These are phyloP conservation scores for Gnathochromis pfefferi DNA, from an alignment of 2,113 vertebrate species.

Conservation along the genomic window DNA sequence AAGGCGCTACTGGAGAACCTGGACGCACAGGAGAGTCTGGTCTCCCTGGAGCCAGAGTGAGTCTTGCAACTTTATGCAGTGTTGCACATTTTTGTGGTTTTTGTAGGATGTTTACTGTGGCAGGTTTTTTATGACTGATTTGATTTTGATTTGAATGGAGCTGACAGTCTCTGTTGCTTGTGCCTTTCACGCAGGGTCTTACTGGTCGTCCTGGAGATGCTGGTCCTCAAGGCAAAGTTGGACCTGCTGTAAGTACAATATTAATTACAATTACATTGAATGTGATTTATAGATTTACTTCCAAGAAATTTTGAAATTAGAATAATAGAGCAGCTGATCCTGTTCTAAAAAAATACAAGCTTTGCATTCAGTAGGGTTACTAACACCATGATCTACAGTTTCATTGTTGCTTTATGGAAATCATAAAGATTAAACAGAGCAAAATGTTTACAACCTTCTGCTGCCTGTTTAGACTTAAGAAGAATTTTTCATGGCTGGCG, in stretches of 20 bases:
- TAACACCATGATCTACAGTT: not conserved
- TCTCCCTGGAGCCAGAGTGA: constrained; percentile 92
- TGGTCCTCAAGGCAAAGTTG: constrained; percentile 95
- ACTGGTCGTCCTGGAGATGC: constrained; percentile 94
- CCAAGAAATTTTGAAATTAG: not conserved
- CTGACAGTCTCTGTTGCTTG: not conserved
- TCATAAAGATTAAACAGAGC: not conserved
- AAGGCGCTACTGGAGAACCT: constrained; percentile 84
- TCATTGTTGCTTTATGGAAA: not conserved
- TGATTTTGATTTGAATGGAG: not conserved
- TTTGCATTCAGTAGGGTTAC: not conserved
- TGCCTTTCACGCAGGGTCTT: constrained; percentile 76
- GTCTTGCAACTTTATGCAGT: constrained; percentile 1
- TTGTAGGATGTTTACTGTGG: not conserved
- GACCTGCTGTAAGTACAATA: constrained; percentile 81
- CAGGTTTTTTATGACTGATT: not conserved
- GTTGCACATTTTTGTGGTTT: not conserved
- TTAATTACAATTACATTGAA: not conserved
- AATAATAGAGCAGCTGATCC: not conserved
- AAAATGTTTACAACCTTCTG: not conserved
- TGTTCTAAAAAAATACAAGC: not conserved
- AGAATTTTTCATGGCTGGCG: not conserved
- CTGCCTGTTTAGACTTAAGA: not conserved
- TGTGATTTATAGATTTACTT: not conserved
- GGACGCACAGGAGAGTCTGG: constrained; percentile 91